Conservation (phyloP, 2,888 invertebrate genomes). For the Cordilura impudica region DNA sequence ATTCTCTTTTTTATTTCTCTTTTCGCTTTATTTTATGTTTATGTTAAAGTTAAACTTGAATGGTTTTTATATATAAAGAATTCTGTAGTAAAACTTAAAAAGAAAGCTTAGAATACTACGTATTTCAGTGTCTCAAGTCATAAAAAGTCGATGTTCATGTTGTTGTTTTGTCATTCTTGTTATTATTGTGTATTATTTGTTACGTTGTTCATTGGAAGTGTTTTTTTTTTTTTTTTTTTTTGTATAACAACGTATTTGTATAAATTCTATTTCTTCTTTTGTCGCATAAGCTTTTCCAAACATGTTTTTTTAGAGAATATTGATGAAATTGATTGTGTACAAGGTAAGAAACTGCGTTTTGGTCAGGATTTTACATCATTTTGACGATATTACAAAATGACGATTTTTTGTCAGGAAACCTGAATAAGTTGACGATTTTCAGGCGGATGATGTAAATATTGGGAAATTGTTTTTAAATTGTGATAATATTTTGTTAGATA, state of each 20-base stretch:
- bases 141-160: constrained; percentile 65
- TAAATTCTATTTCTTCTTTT: neutral
- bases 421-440: no score
- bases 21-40: neutral
- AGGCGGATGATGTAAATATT: no score
- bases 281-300: constrained; percentile 52
- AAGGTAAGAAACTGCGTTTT: no score
- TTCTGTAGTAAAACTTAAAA: neutral
- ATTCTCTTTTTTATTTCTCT: neutral
- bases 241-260: constrained; percentile 20
- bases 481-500: no score
- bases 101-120: constrained; percentile 54
- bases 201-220: constrained; percentile 57
- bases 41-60: constrained; percentile 23
- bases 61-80: neutral
- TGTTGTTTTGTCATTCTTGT: constrained; percentile 58
- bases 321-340: no score
- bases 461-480: no score
- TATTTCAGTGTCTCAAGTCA: constrained; percentile 54
- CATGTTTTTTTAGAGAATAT: constrained; percentile 24
- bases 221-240: no score
- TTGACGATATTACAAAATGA: no score
- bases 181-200: constrained; percentile 44
- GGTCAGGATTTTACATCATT: no score
- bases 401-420: no score